phyloP scores from a whole-genome alignment of 2,888 invertebrate species.

The Yponomeuta plumbellus region DNA sequence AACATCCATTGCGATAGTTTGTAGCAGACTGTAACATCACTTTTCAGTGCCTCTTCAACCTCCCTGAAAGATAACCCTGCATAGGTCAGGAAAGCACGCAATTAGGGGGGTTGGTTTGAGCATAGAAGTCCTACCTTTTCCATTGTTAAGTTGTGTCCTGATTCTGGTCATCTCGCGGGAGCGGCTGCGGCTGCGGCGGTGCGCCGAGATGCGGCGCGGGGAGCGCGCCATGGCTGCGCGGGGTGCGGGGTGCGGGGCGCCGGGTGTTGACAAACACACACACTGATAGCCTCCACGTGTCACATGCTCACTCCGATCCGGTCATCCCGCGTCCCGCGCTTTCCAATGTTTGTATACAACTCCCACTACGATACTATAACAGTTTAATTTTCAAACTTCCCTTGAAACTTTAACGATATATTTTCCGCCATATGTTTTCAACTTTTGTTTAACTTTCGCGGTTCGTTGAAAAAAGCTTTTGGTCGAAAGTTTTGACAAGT shows the following conservation, averaged over 20 bases:
- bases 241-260: background rate
- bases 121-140: conserved; percentile 46
- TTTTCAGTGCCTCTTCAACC: too few relatives aligned
- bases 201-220: conserved; percentile 55
- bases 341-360: conserved; percentile 14
- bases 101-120: background rate
- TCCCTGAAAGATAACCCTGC: background rate
- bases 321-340: conserved; percentile 5
- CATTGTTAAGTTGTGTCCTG: conserved; percentile 51
- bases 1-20: too few relatives aligned
- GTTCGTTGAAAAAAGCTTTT: background rate
- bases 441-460: background rate
- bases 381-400: background rate
- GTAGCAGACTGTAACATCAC: too few relatives aligned
- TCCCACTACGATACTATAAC: background rate
- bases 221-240: conserved; percentile 56
- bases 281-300: background rate
- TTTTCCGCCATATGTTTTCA: background rate
- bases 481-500: background rate
- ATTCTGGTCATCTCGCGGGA: conserved; percentile 57
- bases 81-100: background rate
- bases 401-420: background rate
- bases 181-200: conserved; percentile 54
- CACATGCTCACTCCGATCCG: conserved; percentile 3
- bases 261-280: background rate